Evolutionary conservation across 2,888 invertebrate genomes (phyloP), one percentile per base, ranked within the genome.

Genomic region (Drosophila mimica): DNA sequence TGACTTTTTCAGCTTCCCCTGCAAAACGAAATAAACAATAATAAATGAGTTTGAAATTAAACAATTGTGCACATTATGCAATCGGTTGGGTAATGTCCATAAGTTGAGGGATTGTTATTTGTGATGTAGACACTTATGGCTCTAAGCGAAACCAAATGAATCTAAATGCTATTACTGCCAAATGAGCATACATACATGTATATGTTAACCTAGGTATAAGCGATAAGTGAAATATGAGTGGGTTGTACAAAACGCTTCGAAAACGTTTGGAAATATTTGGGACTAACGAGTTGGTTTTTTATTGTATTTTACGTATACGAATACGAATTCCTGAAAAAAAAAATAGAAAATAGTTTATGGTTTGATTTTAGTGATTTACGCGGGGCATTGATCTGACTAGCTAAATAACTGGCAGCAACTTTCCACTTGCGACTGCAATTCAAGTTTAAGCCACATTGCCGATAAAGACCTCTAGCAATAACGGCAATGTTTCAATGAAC

Each of bases 1-100:
- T 93, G 66, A 93, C 93, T 93, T 93, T 93, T 83, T 93, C 93
- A 68, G 93, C 93, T 89, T 93, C 93, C 93, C 93, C 93, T 93
- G 85, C 53, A 46, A 54, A 48, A 38, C 30, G 58, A 52, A 59
- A 66, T 28, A 38, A 65, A 49, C 28, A 61, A 74, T 59, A 58
- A 71, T 56, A 65, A 70, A 56, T 71, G 57, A 64, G 65, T 65
- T 62, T 70, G 48, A 48, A 70, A 63, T 65, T 64, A 49, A 68
- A 67, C 78, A 80, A 77, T 81, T 77, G 81, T 48, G 71, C 60
- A 68, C 48, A 43, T 80, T 66, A 77, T 61, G 80, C 66, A 77
- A 77, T 58, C 80, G n/a, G 20, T 48, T 63, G 52, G 57, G 64
- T 64, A 51, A 70, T 61, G 64, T 73, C 49, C 65, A 56, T 46